Conservation (phyloP, 2,888 invertebrate species). For the Philonicus albiceps region DNA sequence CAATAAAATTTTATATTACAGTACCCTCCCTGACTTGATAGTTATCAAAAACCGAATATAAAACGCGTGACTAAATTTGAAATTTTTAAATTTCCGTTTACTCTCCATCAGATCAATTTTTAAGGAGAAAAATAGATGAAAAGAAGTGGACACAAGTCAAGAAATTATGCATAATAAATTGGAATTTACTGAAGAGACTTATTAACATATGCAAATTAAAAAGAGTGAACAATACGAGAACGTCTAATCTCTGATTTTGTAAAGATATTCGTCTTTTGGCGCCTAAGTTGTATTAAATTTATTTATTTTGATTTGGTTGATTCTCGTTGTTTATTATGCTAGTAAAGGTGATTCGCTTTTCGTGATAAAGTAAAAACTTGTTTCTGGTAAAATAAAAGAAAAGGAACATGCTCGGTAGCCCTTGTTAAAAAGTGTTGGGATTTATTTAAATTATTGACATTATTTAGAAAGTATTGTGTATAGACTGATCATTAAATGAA, state of each 20-base stretch:
- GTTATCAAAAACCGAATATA: too few relatives aligned
- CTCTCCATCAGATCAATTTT: background rate
- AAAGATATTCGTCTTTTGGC: background rate
- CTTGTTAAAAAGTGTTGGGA: too few relatives aligned
- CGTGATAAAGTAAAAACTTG: too few relatives aligned
- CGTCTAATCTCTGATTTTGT: background rate
- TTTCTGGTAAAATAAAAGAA: too few relatives aligned
- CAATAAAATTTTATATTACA: too few relatives aligned
- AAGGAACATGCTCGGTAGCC: too few relatives aligned
- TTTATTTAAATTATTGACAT: too few relatives aligned
- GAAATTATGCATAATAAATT: background rate
- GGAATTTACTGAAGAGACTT: background rate
- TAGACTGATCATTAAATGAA: too few relatives aligned
- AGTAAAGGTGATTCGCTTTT: background rate
- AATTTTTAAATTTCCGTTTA: too few relatives aligned
- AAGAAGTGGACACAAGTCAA: background rate
- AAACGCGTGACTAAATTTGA: too few relatives aligned
- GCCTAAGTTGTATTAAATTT: background rate
- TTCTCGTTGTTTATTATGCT: background rate
- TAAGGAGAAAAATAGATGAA: background rate
- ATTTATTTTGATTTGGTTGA: background rate
- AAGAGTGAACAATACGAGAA: background rate
- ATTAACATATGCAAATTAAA: background rate
- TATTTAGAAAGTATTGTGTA: too few relatives aligned
- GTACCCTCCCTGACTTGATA: too few relatives aligned